Evolutionary conservation across 1,140 invertebrate genomes (phyloP), one percentile per base, ranked within the genome.

Genomic region (Panagrolaimus sp.): DNA sequence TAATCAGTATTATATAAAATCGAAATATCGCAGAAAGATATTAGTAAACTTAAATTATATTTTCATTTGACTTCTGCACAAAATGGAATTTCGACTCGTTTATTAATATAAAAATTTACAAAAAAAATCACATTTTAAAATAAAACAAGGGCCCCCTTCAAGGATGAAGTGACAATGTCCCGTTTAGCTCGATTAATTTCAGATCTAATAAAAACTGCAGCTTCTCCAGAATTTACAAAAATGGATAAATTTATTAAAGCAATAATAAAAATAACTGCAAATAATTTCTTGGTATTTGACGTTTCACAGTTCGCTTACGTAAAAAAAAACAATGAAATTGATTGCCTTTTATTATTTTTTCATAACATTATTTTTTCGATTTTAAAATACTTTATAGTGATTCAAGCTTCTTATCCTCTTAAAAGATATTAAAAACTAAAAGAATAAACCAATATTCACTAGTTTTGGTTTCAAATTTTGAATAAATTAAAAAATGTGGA

Each of bases 231-330:
- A 21, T 10, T 12, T 44, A 9, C 28, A n/a, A n/a, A n/a, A n/a
- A n/a, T n/a, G n/a, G n/a, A n/a, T n/a, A n/a, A n/a, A n/a, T n/a
- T n/a, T n/a, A n/a, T 10, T 21, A 10, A 65, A 43, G 10, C 28
- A 10, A 10, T 65, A 65, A 65, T 12, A 65, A 65, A 12, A 44
- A 65, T 43, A 10, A 12, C 10, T 65, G 32, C 10, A 65, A 65
- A 12, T 45, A 65, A 9, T 65, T 10, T 38, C 9, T 38, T 38
- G 58, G 10, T 12, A 10, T n/a, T n/a, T n/a, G n/a, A 12, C 58
- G 12, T n/a, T n/a, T n/a, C n/a, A n/a, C n/a, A n/a, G 21, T 12
- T 38, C 9, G 10, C 21, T 63, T 9, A 9, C 9, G 21, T 44
- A 24, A 10, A 12, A 65, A 46, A 43, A 65, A 9, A 14, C 9